These are phyloP conservation scores for Sterrhoptilus dennistouni DNA, from an alignment of 2,113 vertebrate species.

Conservation along the genomic window DNA sequence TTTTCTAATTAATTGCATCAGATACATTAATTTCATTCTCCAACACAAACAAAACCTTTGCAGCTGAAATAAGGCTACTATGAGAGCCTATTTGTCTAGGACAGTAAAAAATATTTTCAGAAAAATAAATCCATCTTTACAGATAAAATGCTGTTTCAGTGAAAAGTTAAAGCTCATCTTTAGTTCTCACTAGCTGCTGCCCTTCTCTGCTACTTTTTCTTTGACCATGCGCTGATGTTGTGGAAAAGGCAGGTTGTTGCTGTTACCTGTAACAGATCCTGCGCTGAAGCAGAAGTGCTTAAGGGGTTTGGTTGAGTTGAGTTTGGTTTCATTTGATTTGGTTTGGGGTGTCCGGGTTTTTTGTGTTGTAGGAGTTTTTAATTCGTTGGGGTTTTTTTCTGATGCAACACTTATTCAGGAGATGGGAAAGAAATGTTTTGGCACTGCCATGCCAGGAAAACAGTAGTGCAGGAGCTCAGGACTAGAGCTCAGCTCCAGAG, in stretches of 20 bases:
- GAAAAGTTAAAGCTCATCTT: not conserved
- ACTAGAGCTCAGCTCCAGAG: not conserved
- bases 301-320: not conserved
- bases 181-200: not conserved
- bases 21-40: not conserved
- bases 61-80: not conserved
- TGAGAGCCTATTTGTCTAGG: not conserved
- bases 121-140: not conserved
- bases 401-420: not conserved
- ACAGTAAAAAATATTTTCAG: not conserved
- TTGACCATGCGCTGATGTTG: not conserved
- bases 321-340: too few species aligned
- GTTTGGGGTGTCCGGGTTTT: fast-evolving
- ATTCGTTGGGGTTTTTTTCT: not conserved
- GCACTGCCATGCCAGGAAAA: not conserved
- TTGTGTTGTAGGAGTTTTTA: not conserved
- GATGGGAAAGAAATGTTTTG: not conserved
- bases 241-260: not conserved
- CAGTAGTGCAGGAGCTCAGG: not conserved
- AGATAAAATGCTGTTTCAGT: not conserved
- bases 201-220: not conserved
- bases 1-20: not conserved
- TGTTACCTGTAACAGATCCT: not conserved
- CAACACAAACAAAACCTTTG: not conserved
- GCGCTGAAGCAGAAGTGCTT: not conserved